Base-by-base conservation (phyloP, 2,888 invertebrate genomes). In the Dorcus parallelipipedus region DNA sequence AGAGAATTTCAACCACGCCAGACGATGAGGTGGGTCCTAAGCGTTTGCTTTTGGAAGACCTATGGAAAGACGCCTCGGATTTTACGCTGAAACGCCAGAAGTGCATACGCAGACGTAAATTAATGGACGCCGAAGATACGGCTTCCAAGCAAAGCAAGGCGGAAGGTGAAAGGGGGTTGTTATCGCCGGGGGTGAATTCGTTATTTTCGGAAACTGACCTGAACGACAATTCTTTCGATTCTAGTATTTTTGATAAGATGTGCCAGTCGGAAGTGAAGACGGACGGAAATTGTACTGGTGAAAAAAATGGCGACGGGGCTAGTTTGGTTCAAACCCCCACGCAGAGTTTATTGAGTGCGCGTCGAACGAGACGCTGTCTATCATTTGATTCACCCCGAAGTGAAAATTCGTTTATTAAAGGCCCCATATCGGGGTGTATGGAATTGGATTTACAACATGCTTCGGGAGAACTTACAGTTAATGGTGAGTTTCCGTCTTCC, bases 81-180 rank as follows among this genome's bases (percentile, higher is more conserved):
- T 75, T 72, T 56, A 73, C 72, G 2, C 71, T 85, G 39, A 83
- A 81, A 71, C 76, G 85, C 17, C 85, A 86, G 70, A 81, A 78
- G 64, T 84, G 85, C 66, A 82, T 85, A 10, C 76, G 85, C 3
- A 78, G 84, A 61, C 58, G 56, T n/a, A 51, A 56, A 42, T 20
- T 56, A 8, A 49, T 33, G 4, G 56, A 60, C 8, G 49, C 20
- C 9, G 60, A 57, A 9, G 51, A 26, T 9, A 56, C 38, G 38
- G 26, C 6, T 33, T 33, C 26, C 26, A 33, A 33, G 26, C 26
- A 33, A 5, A 33, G 26, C 26, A 33, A 33, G 26, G 26, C 3
- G 3, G 26, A 33, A 33, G 48, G 17, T 20, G 48, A 26, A 10
- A 49, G 9, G 38, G 49, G 38, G 9, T 45, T 45, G 14, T 45